Percentiles rank a stretch among this genome's conserved stretches.
Conservation (phyloP, 2,797 vertebrate species). For the Delichon dasypus region DNA sequence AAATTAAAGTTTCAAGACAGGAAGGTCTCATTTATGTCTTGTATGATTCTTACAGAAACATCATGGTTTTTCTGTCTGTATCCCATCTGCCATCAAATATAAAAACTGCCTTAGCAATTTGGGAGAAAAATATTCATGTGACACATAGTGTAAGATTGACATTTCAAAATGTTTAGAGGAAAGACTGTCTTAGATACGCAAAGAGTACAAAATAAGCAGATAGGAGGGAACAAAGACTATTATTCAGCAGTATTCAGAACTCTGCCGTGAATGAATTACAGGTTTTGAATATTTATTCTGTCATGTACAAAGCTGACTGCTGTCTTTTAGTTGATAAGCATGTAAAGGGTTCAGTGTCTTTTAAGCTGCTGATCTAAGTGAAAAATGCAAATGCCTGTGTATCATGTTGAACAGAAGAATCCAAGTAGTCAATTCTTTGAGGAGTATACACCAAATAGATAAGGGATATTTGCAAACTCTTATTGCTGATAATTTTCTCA, state of each 20-base stretch:
- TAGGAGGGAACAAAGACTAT: neutral
- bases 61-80: neutral
- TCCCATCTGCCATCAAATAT: neutral
- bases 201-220: neutral
- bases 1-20: neutral
- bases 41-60: neutral
- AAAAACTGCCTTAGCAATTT: neutral
- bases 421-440: neutral
- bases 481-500: neutral
- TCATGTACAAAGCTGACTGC: neutral
- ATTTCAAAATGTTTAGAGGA: neutral
- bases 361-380: neutral
- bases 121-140: neutral
- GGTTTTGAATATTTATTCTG: neutral
- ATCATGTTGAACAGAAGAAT: neutral
- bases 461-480: neutral
- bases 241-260: neutral
- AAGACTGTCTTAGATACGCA: neutral
- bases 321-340: neutral
- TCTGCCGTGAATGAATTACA: neutral
- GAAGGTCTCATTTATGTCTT: neutral
- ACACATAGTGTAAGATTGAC: neutral
- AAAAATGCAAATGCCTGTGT: neutral
- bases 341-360: neutral
- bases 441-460: neutral